Conservation (phyloP, 2,113 vertebrate species). For the Bostrychus sinensis region DNA sequence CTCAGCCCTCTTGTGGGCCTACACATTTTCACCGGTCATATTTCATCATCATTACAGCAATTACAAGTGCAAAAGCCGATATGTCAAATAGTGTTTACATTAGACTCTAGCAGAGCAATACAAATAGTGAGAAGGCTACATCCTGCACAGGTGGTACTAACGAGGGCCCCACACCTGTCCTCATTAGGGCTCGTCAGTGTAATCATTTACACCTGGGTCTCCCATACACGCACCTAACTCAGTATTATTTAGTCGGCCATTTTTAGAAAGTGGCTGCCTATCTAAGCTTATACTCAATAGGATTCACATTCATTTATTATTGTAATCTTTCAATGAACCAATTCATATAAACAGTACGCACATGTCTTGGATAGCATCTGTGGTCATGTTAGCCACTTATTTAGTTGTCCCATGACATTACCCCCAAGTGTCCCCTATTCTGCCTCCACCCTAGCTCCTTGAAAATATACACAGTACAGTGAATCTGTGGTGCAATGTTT, state of each 20-base stretch:
- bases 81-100: background rate
- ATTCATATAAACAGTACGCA: background rate
- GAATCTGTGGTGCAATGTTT: no score
- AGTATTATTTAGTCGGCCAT: no score
- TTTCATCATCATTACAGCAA: conserved; percentile 3
- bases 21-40: no score
- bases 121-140: background rate
- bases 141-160: background rate
- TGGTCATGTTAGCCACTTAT: no score
- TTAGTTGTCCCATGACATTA: background rate
- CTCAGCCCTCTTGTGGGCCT: background rate
- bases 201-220: background rate
- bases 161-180: background rate
- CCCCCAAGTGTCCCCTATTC: no score
- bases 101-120: background rate
- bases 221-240: background rate
- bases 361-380: background rate
- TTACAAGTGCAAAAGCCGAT: background rate
- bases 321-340: no score
- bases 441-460: no score
- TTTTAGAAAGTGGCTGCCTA: no score
- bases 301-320: background rate
- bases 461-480: no score
- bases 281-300: background rate
- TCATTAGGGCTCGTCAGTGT: background rate